Percentiles rank a stretch among this genome's conserved stretches.
Conservation (phyloP, 2,797 vertebrate genomes). For the Eleutherodactylus coqui region DNA sequence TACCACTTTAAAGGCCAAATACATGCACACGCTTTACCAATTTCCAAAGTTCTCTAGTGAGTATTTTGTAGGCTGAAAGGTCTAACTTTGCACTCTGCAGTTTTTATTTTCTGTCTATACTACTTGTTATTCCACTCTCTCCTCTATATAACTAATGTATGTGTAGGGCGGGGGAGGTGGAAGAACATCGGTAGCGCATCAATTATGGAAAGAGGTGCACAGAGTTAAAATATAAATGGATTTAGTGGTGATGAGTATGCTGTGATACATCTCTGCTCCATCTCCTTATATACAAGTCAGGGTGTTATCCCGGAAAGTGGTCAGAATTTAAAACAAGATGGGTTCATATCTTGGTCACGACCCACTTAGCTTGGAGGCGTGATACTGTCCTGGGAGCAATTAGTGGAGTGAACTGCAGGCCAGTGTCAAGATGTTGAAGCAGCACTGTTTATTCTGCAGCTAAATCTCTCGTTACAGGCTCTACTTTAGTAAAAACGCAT, state of each 20-base stretch:
- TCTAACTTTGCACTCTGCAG: not conserved
- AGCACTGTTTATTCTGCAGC: conserved; percentile 35
- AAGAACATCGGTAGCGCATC: conserved; percentile 40
- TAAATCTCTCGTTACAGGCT: conserved; percentile 19
- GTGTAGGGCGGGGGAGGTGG: conserved; percentile 19
- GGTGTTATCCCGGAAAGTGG: conserved; percentile 47
- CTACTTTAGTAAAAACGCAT: conserved; percentile 6
- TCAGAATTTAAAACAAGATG: conserved; percentile 60
- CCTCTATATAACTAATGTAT: conserved; percentile 31
- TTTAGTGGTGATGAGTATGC: conserved; percentile 31
- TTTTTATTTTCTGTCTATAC: not conserved
- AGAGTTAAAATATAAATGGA: conserved; percentile 48
- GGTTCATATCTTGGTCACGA: conserved; percentile 63
- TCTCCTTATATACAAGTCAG: conserved; percentile 24
- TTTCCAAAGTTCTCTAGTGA: not conserved
- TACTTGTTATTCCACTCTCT: not conserved
- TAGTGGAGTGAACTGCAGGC: conserved; percentile 61
- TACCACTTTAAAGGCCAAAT: not conserved
- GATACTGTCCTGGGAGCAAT: conserved; percentile 59
- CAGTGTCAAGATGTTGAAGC: conserved; percentile 45
- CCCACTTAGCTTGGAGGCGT: conserved; percentile 58
- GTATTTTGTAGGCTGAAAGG: not conserved
- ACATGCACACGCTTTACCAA: not conserved
- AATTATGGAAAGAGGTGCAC: conserved; percentile 46
- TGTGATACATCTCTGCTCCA: conserved; percentile 31